phyloP scores from a whole-genome alignment of 1,140 invertebrate genomes.

The Mesaphorura yosii region DNA sequence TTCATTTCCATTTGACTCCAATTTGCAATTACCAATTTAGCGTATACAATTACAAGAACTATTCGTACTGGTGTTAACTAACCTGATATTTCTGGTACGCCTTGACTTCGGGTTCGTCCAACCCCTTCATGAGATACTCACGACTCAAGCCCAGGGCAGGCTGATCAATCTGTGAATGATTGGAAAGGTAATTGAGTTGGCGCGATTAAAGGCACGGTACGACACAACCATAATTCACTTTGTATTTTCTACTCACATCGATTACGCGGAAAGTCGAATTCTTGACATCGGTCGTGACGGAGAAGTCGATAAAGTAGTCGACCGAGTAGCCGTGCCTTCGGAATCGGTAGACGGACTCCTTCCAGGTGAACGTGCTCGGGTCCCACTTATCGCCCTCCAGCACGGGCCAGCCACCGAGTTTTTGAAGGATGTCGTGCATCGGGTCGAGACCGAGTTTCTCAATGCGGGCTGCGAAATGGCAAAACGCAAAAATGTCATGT shows the following conservation, averaged over 20 bases:
- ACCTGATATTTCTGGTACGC: slow-evolving; percentile 75
- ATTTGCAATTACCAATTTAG: not conserved
- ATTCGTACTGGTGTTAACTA: not conserved
- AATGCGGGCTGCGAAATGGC: slow-evolving; percentile 50
- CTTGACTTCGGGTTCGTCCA: slow-evolving; percentile 61
- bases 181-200: slow-evolving; percentile 5
- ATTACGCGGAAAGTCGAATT: slow-evolving; percentile 74
- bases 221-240: not conserved
- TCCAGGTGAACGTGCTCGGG: slow-evolving; percentile 61
- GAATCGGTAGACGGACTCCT: slow-evolving; percentile 67
- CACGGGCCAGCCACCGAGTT: slow-evolving; percentile 84
- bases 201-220: not conserved
- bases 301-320: slow-evolving; percentile 86
- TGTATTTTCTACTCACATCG: slow-evolving; percentile 52
- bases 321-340: slow-evolving; percentile 66
- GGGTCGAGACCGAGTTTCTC: slow-evolving; percentile 59
- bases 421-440: slow-evolving; percentile 53
- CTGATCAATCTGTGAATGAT: slow-evolving; percentile 67
- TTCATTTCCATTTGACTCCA: too few relatives aligned
- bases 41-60: not conserved
- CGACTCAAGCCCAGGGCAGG: slow-evolving; percentile 72
- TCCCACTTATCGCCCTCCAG: slow-evolving; percentile 66
- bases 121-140: slow-evolving; percentile 76
- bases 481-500: not conserved
- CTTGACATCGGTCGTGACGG: slow-evolving; percentile 77